Evolutionary conservation across 1,140 invertebrate species (phyloP).

Genomic region (Zaprionus vittiger): DNA sequence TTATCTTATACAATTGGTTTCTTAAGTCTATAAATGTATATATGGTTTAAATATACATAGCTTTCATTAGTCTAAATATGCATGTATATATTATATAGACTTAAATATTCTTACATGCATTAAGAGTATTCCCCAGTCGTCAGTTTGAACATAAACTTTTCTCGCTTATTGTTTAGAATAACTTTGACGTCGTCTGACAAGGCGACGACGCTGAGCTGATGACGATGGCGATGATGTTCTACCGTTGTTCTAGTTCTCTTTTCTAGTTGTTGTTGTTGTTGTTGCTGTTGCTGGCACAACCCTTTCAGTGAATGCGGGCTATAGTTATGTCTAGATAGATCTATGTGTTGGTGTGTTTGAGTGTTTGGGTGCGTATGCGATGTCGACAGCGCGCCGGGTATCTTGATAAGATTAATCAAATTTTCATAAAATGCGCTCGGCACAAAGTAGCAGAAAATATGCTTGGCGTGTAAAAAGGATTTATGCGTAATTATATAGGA

Average conservation of each 20-base stretch:
- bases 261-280: constrained; percentile 8
- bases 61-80: no score
- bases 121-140: neutral
- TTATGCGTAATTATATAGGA: constrained; percentile 82
- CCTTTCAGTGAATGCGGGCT: constrained; percentile 25
- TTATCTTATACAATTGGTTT: no score
- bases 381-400: constrained; percentile 47
- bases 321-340: neutral
- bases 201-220: constrained; percentile 46
- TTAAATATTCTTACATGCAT: no score
- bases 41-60: no score
- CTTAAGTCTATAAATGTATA: no score
- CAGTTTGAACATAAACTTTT: neutral
- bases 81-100: no score
- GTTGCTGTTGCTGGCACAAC: constrained; percentile 31
- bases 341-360: neutral
- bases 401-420: constrained; percentile 84
- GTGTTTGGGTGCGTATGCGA: constrained; percentile 43
- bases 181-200: constrained; percentile 51
- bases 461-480: constrained; percentile 75
- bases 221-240: constrained; percentile 35
- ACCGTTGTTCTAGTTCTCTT: constrained; percentile 6
- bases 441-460: constrained; percentile 74
- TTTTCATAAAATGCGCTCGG: constrained; percentile 74
- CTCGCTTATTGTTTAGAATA: constrained; percentile 31